Evolutionary conservation across 2,888 invertebrate species (phyloP).

Genomic region (Arenicola marina): DNA sequence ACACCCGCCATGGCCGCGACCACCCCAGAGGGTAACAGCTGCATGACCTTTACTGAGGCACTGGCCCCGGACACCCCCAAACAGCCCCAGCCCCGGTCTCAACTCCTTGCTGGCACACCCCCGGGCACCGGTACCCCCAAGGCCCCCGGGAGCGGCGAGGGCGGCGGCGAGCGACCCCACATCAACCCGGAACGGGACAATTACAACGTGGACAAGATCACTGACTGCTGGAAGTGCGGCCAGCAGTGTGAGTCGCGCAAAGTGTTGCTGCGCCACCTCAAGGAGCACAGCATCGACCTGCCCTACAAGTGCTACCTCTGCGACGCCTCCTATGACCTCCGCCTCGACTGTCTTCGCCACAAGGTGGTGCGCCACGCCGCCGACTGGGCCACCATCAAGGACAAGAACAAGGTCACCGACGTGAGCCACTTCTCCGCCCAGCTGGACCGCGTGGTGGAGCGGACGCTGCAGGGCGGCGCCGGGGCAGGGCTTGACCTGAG

Average conservation of each 20-base stretch:
- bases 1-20: too few relatives aligned
- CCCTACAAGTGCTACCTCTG: conserved; percentile 89
- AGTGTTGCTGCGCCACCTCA: conserved; percentile 51
- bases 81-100: neutral
- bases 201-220: conserved; percentile 56
- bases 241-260: conserved; percentile 48
- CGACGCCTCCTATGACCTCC: conserved; percentile 80
- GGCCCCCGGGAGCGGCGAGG: neutral
- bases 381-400: conserved; percentile 80
- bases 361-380: conserved; percentile 75
- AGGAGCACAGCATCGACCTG: conserved; percentile 62
- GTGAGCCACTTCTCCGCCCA: conserved; percentile 45
- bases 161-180: conserved; percentile 7
- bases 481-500: conserved; percentile 1
- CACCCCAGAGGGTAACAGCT: too few relatives aligned
- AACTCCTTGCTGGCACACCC: too few relatives aligned
- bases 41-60: too few relatives aligned
- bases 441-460: conserved; percentile 48
- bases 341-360: conserved; percentile 81
- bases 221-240: conserved; percentile 53
- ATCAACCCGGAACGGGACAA: conserved; percentile 56
- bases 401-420: conserved; percentile 52
- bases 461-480: conserved; percentile 18
- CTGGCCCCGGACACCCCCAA: neutral
- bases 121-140: too few relatives aligned